Percentiles rank a stretch among this genome's conserved stretches.
phyloP scores from a whole-genome alignment of 2,888 invertebrate genomes.

The Ornithoptera priamus region DNA sequence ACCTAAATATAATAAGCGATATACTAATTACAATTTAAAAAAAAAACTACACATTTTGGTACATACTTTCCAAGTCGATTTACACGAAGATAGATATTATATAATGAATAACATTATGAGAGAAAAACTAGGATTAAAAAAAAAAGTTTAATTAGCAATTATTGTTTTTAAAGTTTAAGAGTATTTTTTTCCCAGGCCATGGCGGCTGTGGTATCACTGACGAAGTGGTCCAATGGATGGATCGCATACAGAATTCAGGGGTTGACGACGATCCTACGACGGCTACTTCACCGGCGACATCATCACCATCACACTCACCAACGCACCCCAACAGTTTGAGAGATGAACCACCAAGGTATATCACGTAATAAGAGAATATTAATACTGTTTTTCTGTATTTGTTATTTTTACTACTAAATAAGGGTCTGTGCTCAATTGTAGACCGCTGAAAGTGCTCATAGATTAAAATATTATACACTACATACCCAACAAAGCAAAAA shows the following conservation, averaged over 20 bases:
- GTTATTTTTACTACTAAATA: too few relatives aligned
- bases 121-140: not conserved
- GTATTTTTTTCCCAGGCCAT: constrained; percentile 81
- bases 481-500: too few relatives aligned
- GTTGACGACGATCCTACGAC: constrained; percentile 75
- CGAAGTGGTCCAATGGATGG: constrained; percentile 95
- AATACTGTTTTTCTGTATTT: not conserved
- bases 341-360: constrained; percentile 68
- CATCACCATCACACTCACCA: constrained; percentile 48
- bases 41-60: too few relatives aligned
- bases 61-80: too few relatives aligned
- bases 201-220: constrained; percentile 94
- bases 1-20: too few relatives aligned
- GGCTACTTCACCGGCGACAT: constrained; percentile 50
- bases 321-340: constrained; percentile 69
- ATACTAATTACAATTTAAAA: too few relatives aligned
- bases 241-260: constrained; percentile 89
- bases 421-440: too few relatives aligned
- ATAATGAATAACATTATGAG: not conserved
- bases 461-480: too few relatives aligned
- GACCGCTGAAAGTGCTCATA: too few relatives aligned
- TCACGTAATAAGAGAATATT: too few relatives aligned
- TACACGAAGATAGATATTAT: too few relatives aligned
- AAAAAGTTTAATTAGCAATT: not conserved
- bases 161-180: not conserved